Evolutionary conservation across 1,140 invertebrate genomes (phyloP).

Genomic region (Phymorhynchus buccinoides): DNA sequence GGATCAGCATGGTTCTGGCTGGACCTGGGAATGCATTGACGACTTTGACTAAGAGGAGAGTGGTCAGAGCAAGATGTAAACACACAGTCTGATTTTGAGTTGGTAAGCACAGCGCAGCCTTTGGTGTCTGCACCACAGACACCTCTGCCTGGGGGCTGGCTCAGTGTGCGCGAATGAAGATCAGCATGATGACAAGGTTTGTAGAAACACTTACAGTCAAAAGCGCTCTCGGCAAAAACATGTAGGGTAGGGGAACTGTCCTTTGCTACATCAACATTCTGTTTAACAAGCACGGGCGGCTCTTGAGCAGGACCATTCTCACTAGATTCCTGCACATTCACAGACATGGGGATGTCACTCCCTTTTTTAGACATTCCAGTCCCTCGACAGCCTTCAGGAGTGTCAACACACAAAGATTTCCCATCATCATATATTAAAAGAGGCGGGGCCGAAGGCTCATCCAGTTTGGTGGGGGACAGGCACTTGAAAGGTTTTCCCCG

Average conservation of each 20-base stretch:
- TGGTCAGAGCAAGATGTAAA: conserved; percentile 59
- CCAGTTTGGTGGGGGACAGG: conserved; percentile 62
- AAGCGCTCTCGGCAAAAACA: conserved; percentile 21
- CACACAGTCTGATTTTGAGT: conserved; percentile 61
- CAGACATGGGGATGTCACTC: background rate
- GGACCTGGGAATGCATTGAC: conserved; percentile 62
- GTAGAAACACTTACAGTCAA: conserved; percentile 62
- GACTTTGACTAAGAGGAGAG: conserved; percentile 58
- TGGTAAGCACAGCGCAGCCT: conserved; percentile 61
- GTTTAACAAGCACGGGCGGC: conserved; percentile 44
- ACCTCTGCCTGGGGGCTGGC: conserved; percentile 56
- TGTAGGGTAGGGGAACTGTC: conserved; percentile 1
- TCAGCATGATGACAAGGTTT: conserved; percentile 44
- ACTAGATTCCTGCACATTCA: background rate
- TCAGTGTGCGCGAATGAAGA: conserved; percentile 51
- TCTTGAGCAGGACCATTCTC: conserved; percentile 44
- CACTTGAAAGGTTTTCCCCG: conserved; percentile 61
- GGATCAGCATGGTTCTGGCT: conserved; percentile 45
- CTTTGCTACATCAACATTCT: conserved; percentile 42
- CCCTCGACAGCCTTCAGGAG: no score
- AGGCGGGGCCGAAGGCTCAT: conserved; percentile 17
- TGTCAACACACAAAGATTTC: background rate
- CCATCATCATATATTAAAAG: background rate
- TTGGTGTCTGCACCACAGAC: conserved; percentile 59
- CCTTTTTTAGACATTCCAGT: background rate